Evolutionary conservation across 2,113 vertebrate genomes (phyloP), one percentile per base, ranked within the genome.

Genomic region (Centrocercus urophasianus): DNA sequence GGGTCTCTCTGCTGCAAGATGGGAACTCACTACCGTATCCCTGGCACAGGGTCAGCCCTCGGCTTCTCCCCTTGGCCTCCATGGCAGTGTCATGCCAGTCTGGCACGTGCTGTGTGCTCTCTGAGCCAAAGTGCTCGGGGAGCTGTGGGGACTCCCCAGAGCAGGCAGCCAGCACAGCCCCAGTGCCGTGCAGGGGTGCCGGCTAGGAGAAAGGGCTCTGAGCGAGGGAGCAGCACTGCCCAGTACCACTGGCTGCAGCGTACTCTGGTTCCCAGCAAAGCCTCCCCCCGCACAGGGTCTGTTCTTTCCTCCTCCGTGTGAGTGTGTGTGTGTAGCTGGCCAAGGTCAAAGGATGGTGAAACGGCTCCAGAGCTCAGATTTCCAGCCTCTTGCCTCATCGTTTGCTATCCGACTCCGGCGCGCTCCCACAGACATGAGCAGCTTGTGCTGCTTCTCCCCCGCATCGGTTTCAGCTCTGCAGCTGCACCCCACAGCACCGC

Each of bases 151-250:
- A 43, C 36, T 19, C 13, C 4, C 40, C 16, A 45, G 38, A 69
- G 24, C 19, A 42, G 24, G 32, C 34, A 67, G 59, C 27, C 36
- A 50, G 63, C 48, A 38, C 1, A 1, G 60, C 24, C 27, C 43
- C 70, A n/a, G 1, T 0, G 1, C 21, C 38, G 1, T 0, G 10
- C 3, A 18, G 14, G 27, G 12, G 12, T 5, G 36, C 60, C 0
- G 0, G n/a, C 5, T 66, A 63, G 50, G 48, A 28, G 47, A 34
- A 61, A 36, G 40, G 48, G 2, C 78, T 85, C 1, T 2, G 48
- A 67, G 14, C 4, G 32, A 54, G 56, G 71, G 42, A 57, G 48
- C 5, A 3, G 45, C 34, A 21, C 4, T 47, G 25, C 52, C 47
- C 42, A 56, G 70, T 56, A 74, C 30, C 32, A 0, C 36, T 16